Evolutionary conservation across 2,797 vertebrate species (phyloP).

Genomic region (Danio tinwini): DNA sequence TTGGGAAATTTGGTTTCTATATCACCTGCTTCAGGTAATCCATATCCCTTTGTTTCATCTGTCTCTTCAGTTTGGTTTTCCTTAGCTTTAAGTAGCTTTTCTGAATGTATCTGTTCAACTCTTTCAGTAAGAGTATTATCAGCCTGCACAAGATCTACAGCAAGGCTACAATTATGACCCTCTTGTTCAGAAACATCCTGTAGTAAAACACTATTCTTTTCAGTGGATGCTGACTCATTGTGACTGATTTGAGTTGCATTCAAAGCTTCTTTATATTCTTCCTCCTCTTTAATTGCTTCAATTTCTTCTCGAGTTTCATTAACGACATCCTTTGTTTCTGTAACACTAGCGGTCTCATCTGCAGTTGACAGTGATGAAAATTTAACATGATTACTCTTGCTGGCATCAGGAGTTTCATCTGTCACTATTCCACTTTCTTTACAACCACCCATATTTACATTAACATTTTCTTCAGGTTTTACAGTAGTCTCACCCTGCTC

Average conservation of each 20-base stretch:
- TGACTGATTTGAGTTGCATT: too few relatives aligned
- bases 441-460: not conserved
- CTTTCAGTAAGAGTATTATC: conserved; percentile 33
- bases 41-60: conserved; percentile 29
- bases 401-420: conserved; percentile 18
- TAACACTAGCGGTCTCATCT: conserved; percentile 51
- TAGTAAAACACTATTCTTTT: conserved; percentile 20
- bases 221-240: conserved; percentile 32
- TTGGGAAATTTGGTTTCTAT: conserved; percentile 37
- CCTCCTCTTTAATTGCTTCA: too few relatives aligned
- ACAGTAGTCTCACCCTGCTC: not conserved
- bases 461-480: conserved; percentile 18
- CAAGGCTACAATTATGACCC: conserved; percentile 31
- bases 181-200: conserved; percentile 33
- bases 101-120: conserved; percentile 41
- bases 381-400: not conserved
- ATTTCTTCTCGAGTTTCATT: conserved; percentile 23
- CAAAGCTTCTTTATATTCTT: too few relatives aligned
- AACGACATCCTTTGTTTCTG: conserved; percentile 15
- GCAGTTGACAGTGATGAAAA: conserved; percentile 21
- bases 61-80: conserved; percentile 43
- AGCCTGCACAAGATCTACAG: conserved; percentile 40
- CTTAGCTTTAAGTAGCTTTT: conserved; percentile 44
- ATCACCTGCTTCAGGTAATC: conserved; percentile 47
- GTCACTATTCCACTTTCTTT: conserved; percentile 12